These are phyloP conservation scores for Spisula subtruncata DNA, from an alignment of 2,888 invertebrate genomes.

Conservation along the genomic window DNA sequence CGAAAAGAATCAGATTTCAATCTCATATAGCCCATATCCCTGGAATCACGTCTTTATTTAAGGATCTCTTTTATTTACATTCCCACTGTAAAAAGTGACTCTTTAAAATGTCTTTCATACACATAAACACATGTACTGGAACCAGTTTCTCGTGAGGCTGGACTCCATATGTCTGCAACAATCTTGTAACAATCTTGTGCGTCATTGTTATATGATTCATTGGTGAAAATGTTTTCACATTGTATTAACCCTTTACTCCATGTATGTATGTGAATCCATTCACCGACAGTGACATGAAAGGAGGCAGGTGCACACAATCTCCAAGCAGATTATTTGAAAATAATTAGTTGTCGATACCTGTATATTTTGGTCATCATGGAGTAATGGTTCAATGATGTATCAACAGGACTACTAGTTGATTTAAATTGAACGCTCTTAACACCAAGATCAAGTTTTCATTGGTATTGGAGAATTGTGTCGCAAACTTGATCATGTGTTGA, in stretches of 20 bases:
- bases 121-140: conserved; percentile 13
- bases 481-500: background rate
- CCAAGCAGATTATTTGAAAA: too few relatives aligned
- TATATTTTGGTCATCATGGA: too few relatives aligned
- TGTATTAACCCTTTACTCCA: background rate
- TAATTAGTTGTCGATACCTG: too few relatives aligned
- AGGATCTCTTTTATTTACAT: conserved; percentile 57
- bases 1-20: background rate
- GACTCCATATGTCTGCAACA: background rate
- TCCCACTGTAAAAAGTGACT: conserved; percentile 56
- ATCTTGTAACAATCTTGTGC: background rate
- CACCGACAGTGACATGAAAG: too few relatives aligned
- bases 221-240: background rate
- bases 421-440: background rate
- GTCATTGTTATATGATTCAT: conserved; percentile 10
- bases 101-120: conserved; percentile 56
- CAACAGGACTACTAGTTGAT: background rate
- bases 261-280: too few relatives aligned
- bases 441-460: background rate
- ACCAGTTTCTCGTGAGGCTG: background rate
- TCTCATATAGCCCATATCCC: background rate
- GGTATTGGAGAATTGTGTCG: background rate
- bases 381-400: background rate
- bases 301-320: too few relatives aligned
- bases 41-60: conserved; percentile 4